Evolutionary conservation across 2,888 invertebrate species (phyloP).

Genomic region (Aphidius colemani): DNA sequence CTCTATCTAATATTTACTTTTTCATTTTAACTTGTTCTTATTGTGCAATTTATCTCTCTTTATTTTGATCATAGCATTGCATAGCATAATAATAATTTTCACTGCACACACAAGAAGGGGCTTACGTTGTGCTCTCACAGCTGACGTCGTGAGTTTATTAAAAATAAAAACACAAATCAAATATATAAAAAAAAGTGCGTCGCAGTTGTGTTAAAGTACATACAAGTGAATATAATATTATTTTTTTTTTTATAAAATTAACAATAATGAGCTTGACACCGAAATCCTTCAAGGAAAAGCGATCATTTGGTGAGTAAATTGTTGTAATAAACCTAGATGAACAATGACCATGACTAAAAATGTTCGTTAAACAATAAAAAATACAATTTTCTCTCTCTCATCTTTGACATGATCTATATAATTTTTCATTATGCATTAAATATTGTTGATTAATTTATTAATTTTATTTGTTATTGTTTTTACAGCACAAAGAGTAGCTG

Average conservation of each 20-base stretch:
- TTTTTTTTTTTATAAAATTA: constrained; percentile 14
- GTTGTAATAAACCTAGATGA: not conserved
- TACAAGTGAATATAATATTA: constrained; percentile 1
- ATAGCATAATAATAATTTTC: not conserved
- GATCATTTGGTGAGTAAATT: constrained; percentile 49
- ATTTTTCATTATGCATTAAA: not conserved
- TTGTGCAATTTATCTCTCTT: constrained; percentile 3
- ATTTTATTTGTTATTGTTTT: constrained; percentile 6
- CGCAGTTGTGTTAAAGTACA: constrained; percentile 29
- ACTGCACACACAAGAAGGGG: not conserved
- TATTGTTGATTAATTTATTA: not conserved
- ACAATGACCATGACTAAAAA: too few species aligned
- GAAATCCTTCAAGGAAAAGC: constrained; percentile 53
- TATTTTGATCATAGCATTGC: constrained; percentile 25
- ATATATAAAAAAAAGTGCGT: constrained; percentile 29
- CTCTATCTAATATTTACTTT: not conserved
- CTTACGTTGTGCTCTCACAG: constrained; percentile 17
- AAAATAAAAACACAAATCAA: constrained; percentile 14
- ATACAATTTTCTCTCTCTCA: not conserved
- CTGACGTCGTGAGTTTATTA: constrained; percentile 16
- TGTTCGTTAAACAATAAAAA: too few species aligned
- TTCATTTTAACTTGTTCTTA: not conserved
- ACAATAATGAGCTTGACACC: constrained; percentile 44
- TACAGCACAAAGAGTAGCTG: constrained; percentile 49
- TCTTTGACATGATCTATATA: not conserved